Evolutionary conservation across 1,140 invertebrate genomes (phyloP).

Genomic region (Centruroides vittatus): DNA sequence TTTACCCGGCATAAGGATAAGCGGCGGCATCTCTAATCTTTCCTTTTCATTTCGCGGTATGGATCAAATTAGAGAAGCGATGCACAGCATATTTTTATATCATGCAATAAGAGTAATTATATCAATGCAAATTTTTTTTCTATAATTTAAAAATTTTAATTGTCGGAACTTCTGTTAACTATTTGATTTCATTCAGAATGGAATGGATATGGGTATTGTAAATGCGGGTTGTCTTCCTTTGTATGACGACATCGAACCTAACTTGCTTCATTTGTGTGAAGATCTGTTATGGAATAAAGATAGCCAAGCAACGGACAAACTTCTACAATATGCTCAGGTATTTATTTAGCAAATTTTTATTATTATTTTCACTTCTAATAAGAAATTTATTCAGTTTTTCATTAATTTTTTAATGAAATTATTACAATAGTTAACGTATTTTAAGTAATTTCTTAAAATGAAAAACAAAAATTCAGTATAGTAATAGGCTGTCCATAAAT

Average conservation of each 20-base stretch:
- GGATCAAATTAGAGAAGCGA: conserved; percentile 42
- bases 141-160: too few relatives aligned
- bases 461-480: too few relatives aligned
- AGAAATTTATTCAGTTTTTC: too few relatives aligned
- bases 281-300: too few relatives aligned
- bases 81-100: conserved; percentile 46
- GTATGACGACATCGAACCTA: conserved; percentile 39
- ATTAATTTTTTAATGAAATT: too few relatives aligned
- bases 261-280: conserved; percentile 26
- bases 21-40: conserved; percentile 48
- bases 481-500: too few relatives aligned
- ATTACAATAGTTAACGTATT: too few relatives aligned
- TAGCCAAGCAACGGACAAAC: too few relatives aligned
- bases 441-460: too few relatives aligned
- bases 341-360: too few relatives aligned
- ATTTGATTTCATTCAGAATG: conserved; percentile 24
- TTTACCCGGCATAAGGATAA: conserved; percentile 38
- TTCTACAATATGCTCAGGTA: conserved; percentile 11
- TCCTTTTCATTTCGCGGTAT: conserved; percentile 49
- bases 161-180: not conserved
- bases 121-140: too few relatives aligned
- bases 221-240: conserved; percentile 42
- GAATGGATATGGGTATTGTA: conserved; percentile 47
- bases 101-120: conserved; percentile 40
- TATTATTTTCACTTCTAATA: too few relatives aligned